phyloP scores from a whole-genome alignment of 2,797 vertebrate species.

The Mustela erminea region DNA sequence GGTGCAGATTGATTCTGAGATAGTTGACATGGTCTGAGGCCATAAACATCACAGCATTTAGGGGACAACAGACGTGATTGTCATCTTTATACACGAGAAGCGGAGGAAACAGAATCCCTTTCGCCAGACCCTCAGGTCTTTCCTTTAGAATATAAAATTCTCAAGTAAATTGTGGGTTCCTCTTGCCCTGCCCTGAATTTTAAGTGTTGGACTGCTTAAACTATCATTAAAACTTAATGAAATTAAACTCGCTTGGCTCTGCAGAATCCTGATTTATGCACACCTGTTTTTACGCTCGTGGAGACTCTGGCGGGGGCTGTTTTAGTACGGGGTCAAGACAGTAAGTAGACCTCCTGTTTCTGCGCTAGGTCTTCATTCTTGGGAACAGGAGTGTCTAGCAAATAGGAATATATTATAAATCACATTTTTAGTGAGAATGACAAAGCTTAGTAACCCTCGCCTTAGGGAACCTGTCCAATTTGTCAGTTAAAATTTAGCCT shows the following conservation, averaged over 20 bases:
- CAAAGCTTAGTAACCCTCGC: constrained; percentile 85
- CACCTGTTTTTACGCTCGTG: neutral
- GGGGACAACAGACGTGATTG: neutral
- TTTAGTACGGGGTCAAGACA: neutral
- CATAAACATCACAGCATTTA: neutral
- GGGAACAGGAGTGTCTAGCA: constrained; percentile 85
- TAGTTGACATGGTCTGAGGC: accelerated
- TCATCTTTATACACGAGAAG: neutral
- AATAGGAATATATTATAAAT: constrained; percentile 88
- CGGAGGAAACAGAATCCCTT: neutral
- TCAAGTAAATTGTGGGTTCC: neutral
- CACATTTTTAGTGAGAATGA: constrained; percentile 86
- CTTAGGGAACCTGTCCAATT: constrained; percentile 88
- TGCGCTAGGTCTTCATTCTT: constrained; percentile 81
- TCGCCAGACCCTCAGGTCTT: neutral
- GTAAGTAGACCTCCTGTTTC: constrained; percentile 8
- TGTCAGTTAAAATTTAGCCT: constrained; percentile 89
- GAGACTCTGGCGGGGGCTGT: neutral
- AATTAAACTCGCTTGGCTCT: neutral
- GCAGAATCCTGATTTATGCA: accelerated
- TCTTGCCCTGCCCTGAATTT: neutral
- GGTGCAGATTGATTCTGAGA: neutral
- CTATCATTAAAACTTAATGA: neutral
- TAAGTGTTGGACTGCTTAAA: neutral
- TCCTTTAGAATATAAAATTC: neutral